A percentile compares a stretch with the other conserved stretches of the same genome.
Evolutionary conservation across 2,113 vertebrate genomes (phyloP).

Genomic region (Hemiprocne comata): DNA sequence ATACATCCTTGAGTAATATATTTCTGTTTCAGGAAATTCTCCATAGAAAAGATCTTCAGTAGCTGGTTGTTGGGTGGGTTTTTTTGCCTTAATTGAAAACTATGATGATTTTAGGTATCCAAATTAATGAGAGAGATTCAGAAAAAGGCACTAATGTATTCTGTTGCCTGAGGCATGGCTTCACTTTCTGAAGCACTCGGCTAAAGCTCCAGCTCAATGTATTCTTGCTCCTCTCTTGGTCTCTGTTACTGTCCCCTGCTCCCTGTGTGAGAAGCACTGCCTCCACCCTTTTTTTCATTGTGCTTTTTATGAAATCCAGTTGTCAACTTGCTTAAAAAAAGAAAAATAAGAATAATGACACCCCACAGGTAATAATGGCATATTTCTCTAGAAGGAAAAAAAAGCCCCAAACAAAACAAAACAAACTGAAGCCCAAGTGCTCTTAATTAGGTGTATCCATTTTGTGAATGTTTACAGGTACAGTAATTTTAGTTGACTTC

Average conservation of each 20-base stretch:
- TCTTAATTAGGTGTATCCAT: background rate
- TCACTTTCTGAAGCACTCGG: background rate
- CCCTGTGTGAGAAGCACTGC: background rate
- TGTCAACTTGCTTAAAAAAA: background rate
- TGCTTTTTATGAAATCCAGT: background rate
- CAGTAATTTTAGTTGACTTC: background rate
- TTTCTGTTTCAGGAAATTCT: background rate
- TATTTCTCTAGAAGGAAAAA: background rate
- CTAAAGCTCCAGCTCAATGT: background rate
- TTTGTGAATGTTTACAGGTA: background rate
- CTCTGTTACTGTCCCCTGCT: background rate
- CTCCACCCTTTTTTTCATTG: background rate
- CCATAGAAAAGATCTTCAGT: background rate
- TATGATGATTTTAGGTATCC: background rate
- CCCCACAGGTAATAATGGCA: background rate
- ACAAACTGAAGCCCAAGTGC: background rate
- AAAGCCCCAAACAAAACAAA: background rate
- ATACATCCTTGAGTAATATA: background rate
- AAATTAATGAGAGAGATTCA: background rate
- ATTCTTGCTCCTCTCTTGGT: background rate
- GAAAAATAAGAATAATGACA: fast-evolving
- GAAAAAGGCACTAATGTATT: background rate
- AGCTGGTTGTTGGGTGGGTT: background rate
- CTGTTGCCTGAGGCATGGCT: background rate
- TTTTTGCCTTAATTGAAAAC: background rate